phyloP scores from a whole-genome alignment of 2,888 invertebrate species.

The Drosophila emarginata region DNA sequence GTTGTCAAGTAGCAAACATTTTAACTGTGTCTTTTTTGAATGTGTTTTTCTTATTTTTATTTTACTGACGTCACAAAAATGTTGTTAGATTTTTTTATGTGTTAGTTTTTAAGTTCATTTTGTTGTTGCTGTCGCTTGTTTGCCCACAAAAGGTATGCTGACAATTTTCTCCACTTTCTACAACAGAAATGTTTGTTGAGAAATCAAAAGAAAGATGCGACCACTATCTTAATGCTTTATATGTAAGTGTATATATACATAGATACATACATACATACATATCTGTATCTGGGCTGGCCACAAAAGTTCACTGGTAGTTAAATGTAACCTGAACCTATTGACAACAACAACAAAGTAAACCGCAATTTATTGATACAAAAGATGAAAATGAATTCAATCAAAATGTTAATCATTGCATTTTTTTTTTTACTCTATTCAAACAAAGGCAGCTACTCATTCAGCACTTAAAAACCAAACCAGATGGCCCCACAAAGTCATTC shows the following conservation, averaged over 20 bases:
- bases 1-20: not conserved
- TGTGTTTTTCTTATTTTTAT: not conserved
- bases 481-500: slow-evolving; percentile 39
- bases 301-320: slow-evolving; percentile 67
- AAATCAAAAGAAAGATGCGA: slow-evolving; percentile 73
- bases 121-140: slow-evolving; percentile 21
- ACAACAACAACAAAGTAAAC: slow-evolving; percentile 57
- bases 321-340: slow-evolving; percentile 60
- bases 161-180: slow-evolving; percentile 73
- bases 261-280: not conserved
- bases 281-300: slow-evolving; percentile 45
- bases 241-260: not conserved
- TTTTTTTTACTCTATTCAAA: slow-evolving; percentile 31
- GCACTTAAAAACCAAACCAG: slow-evolving; percentile 43
- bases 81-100: slow-evolving; percentile 38
- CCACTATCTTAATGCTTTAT: slow-evolving; percentile 22
- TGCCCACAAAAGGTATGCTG: slow-evolving; percentile 71
- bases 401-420: slow-evolving; percentile 13
- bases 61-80: slow-evolving; percentile 51
- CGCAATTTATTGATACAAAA: slow-evolving; percentile 69
- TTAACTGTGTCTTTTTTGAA: not conserved
- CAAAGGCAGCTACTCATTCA: slow-evolving; percentile 56
- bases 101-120: slow-evolving; percentile 33
- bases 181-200: slow-evolving; percentile 76
- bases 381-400: slow-evolving; percentile 50